Evolutionary conservation across 1,140 invertebrate genomes (phyloP), one percentile per base, ranked within the genome.

Genomic region (Eciton burchellii): DNA sequence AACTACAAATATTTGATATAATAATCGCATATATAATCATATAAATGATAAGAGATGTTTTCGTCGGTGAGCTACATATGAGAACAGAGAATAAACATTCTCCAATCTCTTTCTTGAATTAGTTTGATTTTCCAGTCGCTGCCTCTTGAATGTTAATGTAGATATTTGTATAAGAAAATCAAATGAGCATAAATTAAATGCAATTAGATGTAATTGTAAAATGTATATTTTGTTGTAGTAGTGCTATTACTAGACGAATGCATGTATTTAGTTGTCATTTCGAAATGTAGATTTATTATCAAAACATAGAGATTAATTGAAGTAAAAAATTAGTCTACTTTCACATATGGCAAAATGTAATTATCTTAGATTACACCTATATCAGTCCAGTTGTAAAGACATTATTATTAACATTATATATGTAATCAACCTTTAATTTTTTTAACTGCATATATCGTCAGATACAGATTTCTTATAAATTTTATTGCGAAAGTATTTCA

Each of bases 351-450:
- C 19, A 41, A 24, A 47, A 47, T 63, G n/a, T 19, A 52, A 52
- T 63, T 63, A 63, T 45, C 26, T 63, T 63, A 74, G 63, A 74
- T 74, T 74, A 74, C 57, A 29, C 63, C 14, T 49, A 74, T 74
- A n/a, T n/a, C 68, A 72, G 52, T 72, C 26, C 57, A 63, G 21
- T 21, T 73, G 26, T 49, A 63, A 72, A 73, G 41, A 63, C 35
- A 49, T 74, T 12, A 62, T 11, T 1, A 41, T 29, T 4, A 60
- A 19, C 24, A n/a, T n/a, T n/a, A 49, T 49, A 76, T 63, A 52
- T 35, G 35, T 35, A 35, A 35, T 35, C 35, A n/a, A n/a, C n/a
- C n/a, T n/a, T n/a, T n/a, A n/a, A n/a, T n/a, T 49, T 16, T 49
- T 49, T 4, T 43, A 41, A 43, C 26, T 49, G 35, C 43, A 26